Conservation (phyloP, 2,797 vertebrate species). For the Pseudochaenichthys georgianus region DNA sequence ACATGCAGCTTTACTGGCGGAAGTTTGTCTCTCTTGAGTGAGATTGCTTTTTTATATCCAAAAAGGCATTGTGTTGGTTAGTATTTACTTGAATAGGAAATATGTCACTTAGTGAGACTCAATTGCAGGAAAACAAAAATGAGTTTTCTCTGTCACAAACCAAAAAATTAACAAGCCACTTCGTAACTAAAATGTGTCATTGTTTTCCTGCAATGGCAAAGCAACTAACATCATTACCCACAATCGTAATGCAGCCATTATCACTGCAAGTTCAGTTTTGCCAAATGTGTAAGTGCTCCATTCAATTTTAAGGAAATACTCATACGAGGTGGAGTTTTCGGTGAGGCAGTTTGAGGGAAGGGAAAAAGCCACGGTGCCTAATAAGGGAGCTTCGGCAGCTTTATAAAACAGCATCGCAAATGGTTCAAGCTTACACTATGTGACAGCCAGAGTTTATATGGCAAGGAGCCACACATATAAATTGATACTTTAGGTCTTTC, state of each 20-base stretch:
- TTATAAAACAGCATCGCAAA: conserved; percentile 45
- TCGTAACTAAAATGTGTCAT: conserved; percentile 1
- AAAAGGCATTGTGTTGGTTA: neutral
- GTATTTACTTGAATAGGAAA: conserved; percentile 26
- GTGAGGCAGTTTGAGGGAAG: conserved; percentile 34
- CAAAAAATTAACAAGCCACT: conserved; percentile 21
- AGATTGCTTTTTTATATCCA: conserved; percentile 3
- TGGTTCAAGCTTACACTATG: conserved; percentile 28
- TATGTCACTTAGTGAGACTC: conserved; percentile 13
- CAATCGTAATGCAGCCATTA: conserved; percentile 29
- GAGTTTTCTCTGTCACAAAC: conserved; percentile 19
- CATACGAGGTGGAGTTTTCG: conserved; percentile 7
- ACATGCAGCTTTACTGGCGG: neutral
- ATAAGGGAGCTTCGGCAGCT: conserved; percentile 31
- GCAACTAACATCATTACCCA: conserved; percentile 34
- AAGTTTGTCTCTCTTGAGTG: conserved; percentile 4
- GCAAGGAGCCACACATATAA: conserved; percentile 52
- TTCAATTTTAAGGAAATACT: conserved; percentile 13
- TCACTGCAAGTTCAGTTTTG: conserved; percentile 25
- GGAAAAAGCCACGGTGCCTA: conserved; percentile 31
- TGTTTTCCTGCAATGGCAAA: conserved; percentile 22
- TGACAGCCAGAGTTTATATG: conserved; percentile 47
- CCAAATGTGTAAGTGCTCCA: conserved; percentile 17
- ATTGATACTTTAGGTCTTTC: conserved; percentile 44
- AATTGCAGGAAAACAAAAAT: conserved; percentile 11